phyloP scores from a whole-genome alignment of 2,797 vertebrate species.

The Momotus momota region DNA sequence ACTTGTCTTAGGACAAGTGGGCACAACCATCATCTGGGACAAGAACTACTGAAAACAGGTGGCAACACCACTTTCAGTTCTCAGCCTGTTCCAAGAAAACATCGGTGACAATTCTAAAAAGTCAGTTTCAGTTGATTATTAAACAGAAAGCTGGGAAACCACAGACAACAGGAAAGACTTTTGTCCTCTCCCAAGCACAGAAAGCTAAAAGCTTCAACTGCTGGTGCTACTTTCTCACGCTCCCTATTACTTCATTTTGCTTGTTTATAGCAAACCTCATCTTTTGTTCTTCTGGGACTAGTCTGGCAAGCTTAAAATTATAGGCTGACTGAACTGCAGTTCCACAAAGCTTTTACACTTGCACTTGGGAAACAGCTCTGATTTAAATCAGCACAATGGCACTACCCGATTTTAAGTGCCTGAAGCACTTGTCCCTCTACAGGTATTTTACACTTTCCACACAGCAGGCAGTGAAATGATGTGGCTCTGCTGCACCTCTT shows the following conservation, averaged over 20 bases:
- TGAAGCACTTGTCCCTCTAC: not conserved
- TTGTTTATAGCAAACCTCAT: not conserved
- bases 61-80: not conserved
- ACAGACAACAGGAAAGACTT: not conserved
- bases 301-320: not conserved
- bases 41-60: not conserved
- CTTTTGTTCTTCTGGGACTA: not conserved
- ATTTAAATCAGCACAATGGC: not conserved
- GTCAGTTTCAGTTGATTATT: not conserved
- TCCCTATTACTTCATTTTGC: not conserved
- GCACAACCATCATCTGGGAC: not conserved
- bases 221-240: not conserved
- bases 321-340: not conserved
- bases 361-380: not conserved
- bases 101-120: not conserved
- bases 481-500: not conserved
- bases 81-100: not conserved
- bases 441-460: not conserved
- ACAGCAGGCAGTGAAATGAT: not conserved
- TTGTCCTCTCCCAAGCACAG: not conserved
- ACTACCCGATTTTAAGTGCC: not conserved
- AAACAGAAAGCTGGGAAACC: not conserved
- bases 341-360: not conserved
- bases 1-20: not conserved
- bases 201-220: not conserved